Conservation (phyloP, 2,888 invertebrate genomes). For the Tenthredo distinguenda region DNA sequence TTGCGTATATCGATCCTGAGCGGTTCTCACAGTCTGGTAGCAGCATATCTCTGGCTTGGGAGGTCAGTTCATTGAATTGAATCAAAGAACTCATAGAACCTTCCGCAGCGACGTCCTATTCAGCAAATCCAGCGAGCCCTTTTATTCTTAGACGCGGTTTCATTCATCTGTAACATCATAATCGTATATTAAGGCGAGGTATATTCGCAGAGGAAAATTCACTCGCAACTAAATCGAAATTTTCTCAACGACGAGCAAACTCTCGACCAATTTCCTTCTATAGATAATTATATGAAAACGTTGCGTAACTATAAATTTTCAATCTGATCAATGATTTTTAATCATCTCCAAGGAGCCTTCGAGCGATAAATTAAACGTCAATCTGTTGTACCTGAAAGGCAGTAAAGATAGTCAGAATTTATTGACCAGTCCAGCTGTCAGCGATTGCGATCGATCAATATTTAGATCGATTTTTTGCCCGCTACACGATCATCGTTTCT, state of each 20-base stretch:
- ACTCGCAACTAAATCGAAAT: no score
- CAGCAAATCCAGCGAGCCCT: background rate
- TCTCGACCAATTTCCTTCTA: no score
- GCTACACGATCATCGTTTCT: background rate
- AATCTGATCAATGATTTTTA: background rate
- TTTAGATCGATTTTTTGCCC: slow-evolving; percentile 23
- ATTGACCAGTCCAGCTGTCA: slow-evolving; percentile 4
- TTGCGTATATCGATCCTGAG: slow-evolving; percentile 1
- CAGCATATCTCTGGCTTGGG: background rate
- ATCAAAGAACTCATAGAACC: no score
- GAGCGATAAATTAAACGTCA: background rate
- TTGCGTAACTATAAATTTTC: no score
- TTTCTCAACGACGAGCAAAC: no score
- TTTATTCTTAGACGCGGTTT: background rate
- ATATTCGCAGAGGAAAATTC: no score
- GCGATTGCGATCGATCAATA: slow-evolving; percentile 24
- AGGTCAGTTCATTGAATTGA: slow-evolving; percentile 8
- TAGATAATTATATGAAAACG: no score
- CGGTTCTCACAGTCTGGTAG: slow-evolving; percentile 15
- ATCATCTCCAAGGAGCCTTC: background rate
- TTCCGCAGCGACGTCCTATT: background rate
- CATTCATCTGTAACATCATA: background rate
- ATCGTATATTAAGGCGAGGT: no score
- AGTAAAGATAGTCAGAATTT: slow-evolving; percentile 25
- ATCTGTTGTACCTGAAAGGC: background rate